Evolutionary conservation across 2,888 invertebrate species (phyloP).

Genomic region (Melanostoma scalare): DNA sequence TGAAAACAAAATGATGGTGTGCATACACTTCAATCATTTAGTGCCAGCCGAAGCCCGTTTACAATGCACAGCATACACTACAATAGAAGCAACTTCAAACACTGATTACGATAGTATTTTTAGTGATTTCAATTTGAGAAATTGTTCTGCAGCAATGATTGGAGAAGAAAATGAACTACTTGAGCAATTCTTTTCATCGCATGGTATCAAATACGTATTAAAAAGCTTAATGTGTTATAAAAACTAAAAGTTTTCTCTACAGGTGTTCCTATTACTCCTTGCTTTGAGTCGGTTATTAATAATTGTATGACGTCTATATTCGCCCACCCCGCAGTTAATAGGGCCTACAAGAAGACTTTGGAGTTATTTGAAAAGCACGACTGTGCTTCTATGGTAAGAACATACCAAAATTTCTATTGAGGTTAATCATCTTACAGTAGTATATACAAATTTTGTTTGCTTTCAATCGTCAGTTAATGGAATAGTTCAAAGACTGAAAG

Average conservation of each 20-base stretch:
- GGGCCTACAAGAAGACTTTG: slow-evolving; percentile 47
- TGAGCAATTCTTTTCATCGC: slow-evolving; percentile 48
- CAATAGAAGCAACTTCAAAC: slow-evolving; percentile 34
- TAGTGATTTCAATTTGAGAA: slow-evolving; percentile 62
- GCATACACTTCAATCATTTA: slow-evolving; percentile 74
- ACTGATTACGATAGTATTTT: slow-evolving; percentile 38
- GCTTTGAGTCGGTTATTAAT: slow-evolving; percentile 61
- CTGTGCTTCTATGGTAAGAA: slow-evolving; percentile 55
- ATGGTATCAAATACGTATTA: slow-evolving; percentile 30
- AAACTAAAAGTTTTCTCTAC: background rate
- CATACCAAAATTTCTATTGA: background rate
- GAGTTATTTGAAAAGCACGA: slow-evolving; percentile 63
- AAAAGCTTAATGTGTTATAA: background rate
- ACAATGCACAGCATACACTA: slow-evolving; percentile 56
- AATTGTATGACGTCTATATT: slow-evolving; percentile 61
- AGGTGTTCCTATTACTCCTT: slow-evolving; percentile 59
- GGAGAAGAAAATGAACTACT: slow-evolving; percentile 54
- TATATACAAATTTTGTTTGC: no score
- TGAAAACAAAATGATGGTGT: slow-evolving; percentile 66
- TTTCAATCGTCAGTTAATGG: no score
- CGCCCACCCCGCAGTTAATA: slow-evolving; percentile 27
- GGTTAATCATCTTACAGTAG: no score
- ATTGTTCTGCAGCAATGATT: slow-evolving; percentile 57
- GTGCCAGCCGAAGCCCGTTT: slow-evolving; percentile 50
- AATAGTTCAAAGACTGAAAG: no score